Base-by-base conservation (phyloP, 1,140 invertebrate species). In the Trichonephila clavata region DNA sequence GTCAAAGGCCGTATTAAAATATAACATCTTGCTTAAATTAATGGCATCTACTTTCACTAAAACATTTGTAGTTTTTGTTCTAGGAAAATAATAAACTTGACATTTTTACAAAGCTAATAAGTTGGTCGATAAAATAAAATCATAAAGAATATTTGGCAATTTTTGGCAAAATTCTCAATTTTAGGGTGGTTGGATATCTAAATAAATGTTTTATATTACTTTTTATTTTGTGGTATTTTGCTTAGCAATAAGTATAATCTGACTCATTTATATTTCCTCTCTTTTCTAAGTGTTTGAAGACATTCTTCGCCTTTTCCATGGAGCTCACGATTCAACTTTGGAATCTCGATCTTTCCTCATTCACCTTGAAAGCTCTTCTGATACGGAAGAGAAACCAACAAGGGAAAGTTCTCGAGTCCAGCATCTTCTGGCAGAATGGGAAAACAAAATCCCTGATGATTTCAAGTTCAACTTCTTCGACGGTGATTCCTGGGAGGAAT, bases 371-470 rank as follows among this genome's bases (percentile, higher is more conserved):
- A 63, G 24, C 21, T 68, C 81, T 0, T 57, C 61, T n/a, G 7
- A 18, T 6, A 21, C 16, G 20, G 81, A 71, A 2, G 39, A 59
- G 4, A 92, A 86, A 16, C 50, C 91, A 1, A 60, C 13, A 3
- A 71, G 57, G 24, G 63, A 86, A 21, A 60, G 60, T 43, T 43
- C 50, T 1, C 24, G 91, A 6, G 50, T 77, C 14, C 91, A 86
- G 20, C 91, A 61, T 32, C 63, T 86, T 8, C 39, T 86, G 1
- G 81, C 50, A 4, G 60, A 71, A 2, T 77, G 63, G 92, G 94
- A 97, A 96, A 96, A 96, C 94, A 96, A 97, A 95, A 94, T 97
- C 60, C 95, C 96, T 60, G 97, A 97, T 86, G 96, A 96, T 93
- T 97, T 97, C 95, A 97, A 97, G 13, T 96, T 97, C 21, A 96